phyloP scores from a whole-genome alignment of 1,140 invertebrate genomes.

The Heliconius himera region DNA sequence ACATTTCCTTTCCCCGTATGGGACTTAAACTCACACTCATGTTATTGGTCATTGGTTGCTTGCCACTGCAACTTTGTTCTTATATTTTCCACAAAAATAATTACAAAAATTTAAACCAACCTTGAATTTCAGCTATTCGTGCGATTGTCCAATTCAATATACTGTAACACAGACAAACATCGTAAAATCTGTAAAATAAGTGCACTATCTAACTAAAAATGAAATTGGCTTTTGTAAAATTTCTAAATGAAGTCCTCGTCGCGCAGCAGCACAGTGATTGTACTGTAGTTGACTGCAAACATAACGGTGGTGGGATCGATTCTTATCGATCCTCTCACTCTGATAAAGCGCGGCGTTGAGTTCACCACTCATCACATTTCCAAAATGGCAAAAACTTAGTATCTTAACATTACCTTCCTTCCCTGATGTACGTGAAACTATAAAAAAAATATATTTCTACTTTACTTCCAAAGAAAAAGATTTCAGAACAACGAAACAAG shows the following conservation, averaged over 20 bases:
- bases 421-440: neutral
- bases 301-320: neutral
- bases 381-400: too few relatives aligned
- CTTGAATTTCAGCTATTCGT: neutral
- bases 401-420: too few relatives aligned
- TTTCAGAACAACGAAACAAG: neutral
- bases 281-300: too few relatives aligned
- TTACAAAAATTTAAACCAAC: neutral
- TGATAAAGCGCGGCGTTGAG: neutral
- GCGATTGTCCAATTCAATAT: neutral
- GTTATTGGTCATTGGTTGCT: too few relatives aligned
- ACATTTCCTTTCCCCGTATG: too few relatives aligned
- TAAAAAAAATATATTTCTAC: neutral
- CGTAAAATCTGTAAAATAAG: neutral
- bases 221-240: neutral
- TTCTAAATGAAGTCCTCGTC: neutral
- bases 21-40: too few relatives aligned
- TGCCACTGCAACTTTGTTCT: too few relatives aligned
- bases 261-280: neutral
- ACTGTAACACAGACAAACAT: neutral
- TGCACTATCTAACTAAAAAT: neutral
- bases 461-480: neutral
- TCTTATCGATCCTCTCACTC: neutral
- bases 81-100: too few relatives aligned
- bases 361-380: neutral